Conservation (phyloP, 2,888 invertebrate species). For the Andrena dorsata region DNA sequence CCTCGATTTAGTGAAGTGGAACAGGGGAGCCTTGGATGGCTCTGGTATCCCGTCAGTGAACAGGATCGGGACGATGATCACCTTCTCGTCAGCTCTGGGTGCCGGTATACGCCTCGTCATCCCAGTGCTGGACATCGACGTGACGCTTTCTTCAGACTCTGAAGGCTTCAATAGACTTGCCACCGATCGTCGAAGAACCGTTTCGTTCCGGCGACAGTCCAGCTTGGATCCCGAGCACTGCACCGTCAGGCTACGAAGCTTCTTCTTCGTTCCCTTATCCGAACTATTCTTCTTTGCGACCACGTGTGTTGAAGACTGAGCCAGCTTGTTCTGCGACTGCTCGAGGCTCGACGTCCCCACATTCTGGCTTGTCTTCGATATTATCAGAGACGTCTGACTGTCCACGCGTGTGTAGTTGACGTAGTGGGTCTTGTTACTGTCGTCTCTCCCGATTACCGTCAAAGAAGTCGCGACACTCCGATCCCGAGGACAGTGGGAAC, state of each 20-base stretch:
- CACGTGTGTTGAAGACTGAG: background rate
- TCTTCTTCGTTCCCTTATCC: background rate
- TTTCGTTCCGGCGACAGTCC: constrained; percentile 10
- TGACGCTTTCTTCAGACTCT: background rate
- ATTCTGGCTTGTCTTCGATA: constrained; percentile 17
- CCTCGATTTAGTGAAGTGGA: constrained; percentile 38
- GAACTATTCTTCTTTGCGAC: background rate
- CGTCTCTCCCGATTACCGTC: background rate
- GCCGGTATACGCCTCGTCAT: background rate
- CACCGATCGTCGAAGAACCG: background rate
- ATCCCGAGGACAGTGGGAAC: background rate
- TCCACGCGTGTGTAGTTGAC: constrained; percentile 19
- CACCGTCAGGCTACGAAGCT: constrained; percentile 9
- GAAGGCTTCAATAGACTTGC: constrained; percentile 17
- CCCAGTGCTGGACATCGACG: background rate
- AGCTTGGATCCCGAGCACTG: constrained; percentile 35
- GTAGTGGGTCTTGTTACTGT: background rate
- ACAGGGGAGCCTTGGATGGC: constrained; percentile 29
- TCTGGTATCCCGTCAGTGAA: constrained; percentile 65
- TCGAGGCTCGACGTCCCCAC: background rate
- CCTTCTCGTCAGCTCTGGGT: constrained; percentile 49
- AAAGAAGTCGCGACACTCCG: constrained; percentile 12
- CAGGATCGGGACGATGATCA: constrained; percentile 70
- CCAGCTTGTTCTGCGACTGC: background rate
- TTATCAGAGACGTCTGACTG: constrained; percentile 26